A percentile compares a stretch with the other conserved stretches of the same genome.
phyloP scores from a whole-genome alignment of 2,113 vertebrate genomes.

The Chitala chitala region DNA sequence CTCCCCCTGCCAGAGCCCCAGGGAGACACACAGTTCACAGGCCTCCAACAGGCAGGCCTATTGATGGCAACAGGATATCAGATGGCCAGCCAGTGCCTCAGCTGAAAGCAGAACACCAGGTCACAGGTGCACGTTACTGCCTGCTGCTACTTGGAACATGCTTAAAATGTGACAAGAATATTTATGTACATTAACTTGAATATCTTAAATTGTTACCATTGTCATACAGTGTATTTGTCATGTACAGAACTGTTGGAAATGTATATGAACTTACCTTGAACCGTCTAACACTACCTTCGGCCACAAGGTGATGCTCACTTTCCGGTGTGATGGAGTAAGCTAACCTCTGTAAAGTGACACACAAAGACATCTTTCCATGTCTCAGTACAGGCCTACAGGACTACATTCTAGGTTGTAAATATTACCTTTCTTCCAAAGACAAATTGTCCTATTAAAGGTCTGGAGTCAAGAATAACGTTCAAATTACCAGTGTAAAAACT shows the following conservation, averaged over 20 bases:
- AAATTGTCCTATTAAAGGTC: too few relatives aligned
- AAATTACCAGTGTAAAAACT: too few relatives aligned
- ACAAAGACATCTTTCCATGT: neutral
- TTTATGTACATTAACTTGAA: neutral
- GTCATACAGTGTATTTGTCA: neutral
- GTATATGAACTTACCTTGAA: conserved; percentile 75
- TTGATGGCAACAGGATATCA: neutral
- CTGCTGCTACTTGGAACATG: too few relatives aligned
- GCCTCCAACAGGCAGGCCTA: neutral
- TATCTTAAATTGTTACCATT: neutral
- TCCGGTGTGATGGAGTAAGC: conserved; percentile 93
- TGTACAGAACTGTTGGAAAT: neutral
- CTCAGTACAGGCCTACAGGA: too few relatives aligned
- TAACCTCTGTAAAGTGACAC: conserved; percentile 70
- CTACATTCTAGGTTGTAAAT: too few relatives aligned
- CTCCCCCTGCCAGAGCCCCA: conserved; percentile 1
- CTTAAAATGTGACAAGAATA: neutral
- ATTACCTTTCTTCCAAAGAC: too few relatives aligned
- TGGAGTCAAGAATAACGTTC: too few relatives aligned
- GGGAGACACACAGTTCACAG: neutral
- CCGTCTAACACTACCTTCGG: conserved; percentile 81
- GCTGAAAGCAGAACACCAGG: conserved; percentile 47
- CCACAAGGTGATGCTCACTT: conserved; percentile 85
- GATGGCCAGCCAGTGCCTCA: conserved; percentile 69
- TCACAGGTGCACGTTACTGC: neutral